Evolutionary conservation across 2,797 vertebrate genomes (phyloP).

Genomic region (Euphonia xanthogaster): DNA sequence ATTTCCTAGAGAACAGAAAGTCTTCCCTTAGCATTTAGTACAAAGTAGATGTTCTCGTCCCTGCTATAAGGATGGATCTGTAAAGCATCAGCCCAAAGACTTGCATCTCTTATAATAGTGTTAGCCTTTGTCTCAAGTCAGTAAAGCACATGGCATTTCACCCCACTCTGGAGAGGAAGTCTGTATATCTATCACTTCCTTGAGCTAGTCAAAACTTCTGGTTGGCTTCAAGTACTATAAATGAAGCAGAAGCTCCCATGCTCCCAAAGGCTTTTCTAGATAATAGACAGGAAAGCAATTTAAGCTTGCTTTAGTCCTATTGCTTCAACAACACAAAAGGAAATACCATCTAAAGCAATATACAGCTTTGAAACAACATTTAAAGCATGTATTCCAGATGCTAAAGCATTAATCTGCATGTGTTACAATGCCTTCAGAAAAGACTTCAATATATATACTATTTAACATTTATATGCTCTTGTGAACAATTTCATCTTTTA

Average conservation of each 20-base stretch:
- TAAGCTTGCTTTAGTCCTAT: background rate
- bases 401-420: background rate
- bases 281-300: background rate
- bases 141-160: background rate
- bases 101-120: background rate
- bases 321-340: background rate
- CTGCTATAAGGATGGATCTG: background rate
- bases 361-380: background rate
- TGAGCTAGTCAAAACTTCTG: background rate
- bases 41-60: background rate
- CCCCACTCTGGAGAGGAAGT: background rate
- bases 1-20: background rate
- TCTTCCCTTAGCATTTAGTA: background rate
- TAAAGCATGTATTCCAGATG: background rate
- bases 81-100: background rate
- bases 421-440: background rate
- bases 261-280: background rate
- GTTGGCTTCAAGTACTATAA: background rate
- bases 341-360: background rate
- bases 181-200: background rate
- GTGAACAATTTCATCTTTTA: background rate
- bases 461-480: background rate
- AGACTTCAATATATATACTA: background rate
- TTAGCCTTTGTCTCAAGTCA: background rate
- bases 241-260: background rate